Evolutionary conservation across 2,113 vertebrate genomes (phyloP), one percentile per base, ranked within the genome.

Genomic region (Strix uralensis): DNA sequence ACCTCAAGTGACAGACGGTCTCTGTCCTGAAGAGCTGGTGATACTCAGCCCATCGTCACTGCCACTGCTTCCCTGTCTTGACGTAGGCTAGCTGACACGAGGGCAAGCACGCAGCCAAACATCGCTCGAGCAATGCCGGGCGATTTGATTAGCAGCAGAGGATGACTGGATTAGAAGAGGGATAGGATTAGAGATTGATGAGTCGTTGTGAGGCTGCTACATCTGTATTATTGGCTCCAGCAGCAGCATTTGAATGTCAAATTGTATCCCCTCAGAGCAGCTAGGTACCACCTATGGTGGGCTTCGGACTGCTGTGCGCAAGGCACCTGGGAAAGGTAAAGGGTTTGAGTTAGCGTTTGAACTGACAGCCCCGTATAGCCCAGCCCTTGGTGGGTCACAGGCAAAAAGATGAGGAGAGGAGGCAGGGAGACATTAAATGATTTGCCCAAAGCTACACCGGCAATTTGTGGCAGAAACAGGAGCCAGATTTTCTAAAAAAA

Each of bases 221-320:
- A 0, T 69, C 82, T 34, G 36, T 52, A 12, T 11, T 54, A 81
- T 0, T n/a, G 55, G 91, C 88, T 96, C 65, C 57, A 29, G 91
- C 72, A 88, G 83, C 72, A 86, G 72, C 21, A 18, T 54, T 20
- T 69, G 79, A 85, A 55, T 30, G 88, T 72, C 92, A 59, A 4
- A 69, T 49, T 0, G 17, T 0, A 30, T 19, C 47, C 66, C 66
- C 81, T 55, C 1, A 0, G 44, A 92, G 75, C 58, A 36, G 57
- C 23, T 5, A 61, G 61, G 74, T 80, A 36, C 36, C 82, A 90
- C 54, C 81, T 61, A 82, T 0, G 0, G 0, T 0, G 0, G 70
- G 65, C n/a, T 95, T 42, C 67, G 61, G 62, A 7, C 19, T 19
- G 46, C 52, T 19, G 58, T 0, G 20, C 0, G 0, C 12, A n/a